Evolutionary conservation across 2,113 vertebrate species (phyloP), one percentile per base, ranked within the genome.

Genomic region (Melanerpes aurifrons): DNA sequence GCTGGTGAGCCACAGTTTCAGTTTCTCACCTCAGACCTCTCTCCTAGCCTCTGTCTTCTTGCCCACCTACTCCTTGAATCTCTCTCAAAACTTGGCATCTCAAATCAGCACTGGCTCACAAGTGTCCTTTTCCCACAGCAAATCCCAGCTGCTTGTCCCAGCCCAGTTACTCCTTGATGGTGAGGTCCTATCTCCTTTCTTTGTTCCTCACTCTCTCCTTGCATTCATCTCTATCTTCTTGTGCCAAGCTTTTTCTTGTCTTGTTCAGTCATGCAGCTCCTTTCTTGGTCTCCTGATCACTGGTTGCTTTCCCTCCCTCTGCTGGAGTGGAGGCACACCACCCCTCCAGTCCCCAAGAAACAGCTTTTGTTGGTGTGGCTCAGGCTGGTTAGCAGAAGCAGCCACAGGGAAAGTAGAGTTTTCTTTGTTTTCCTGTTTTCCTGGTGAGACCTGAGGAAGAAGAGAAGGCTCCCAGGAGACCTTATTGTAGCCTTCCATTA

Each of bases 301-400:
- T 31, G 37, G 4, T 31, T 4, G 61, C 21, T 57, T 57, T 71
- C 29, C 35, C 6, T 61, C 1, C 6, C 47, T 48, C 14, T 21
- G 28, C 28, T 62, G 50, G 31, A 66, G 37, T 35, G 18, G 32
- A 86, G 28, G 8, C 71, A 74, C 50, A 32, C 22, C 40, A 37
- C 37, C 12, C 0, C 4, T 62, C 31, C 15, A 77, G 24, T 10
- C 7, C 15, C 50, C 2, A 4, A 59, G 64, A 70, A 73, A 37
- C 8, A 72, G 21, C 4, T 72, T 26, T 35, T 37, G 32, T 47
- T 1, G 0, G 19, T 0, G 1, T 32, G 28, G 17, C 57, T 71
- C 64, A 54, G 22, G 40, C 61, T 58, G 53, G 14, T 70, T 47
- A 77, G 37, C 35, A 82, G 57, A 68, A 22, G 6, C 58, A 79